Evolutionary conservation across 2,888 invertebrate species (phyloP), one percentile per base, ranked within the genome.

Genomic region (Priapulus caudatus): DNA sequence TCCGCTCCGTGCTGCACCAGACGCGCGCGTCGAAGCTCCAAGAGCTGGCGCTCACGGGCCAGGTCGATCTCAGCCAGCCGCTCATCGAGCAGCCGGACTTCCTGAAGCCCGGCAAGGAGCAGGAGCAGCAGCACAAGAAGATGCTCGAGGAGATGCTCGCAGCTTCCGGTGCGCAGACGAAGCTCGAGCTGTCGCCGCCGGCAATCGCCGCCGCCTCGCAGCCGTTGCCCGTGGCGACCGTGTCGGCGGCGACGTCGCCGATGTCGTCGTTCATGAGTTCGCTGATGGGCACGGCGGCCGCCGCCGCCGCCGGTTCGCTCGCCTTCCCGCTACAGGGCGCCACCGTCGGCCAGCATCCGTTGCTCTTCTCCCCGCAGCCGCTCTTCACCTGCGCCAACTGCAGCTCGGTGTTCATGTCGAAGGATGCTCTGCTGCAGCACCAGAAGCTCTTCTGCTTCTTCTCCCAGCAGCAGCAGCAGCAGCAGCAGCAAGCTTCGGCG

Each of bases 1-100:
- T 92, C 82, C 77, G 91, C 56, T 90, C 89, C 52, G 87, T 88
- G 45, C 72, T 87, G 54, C 89, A 89, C 75, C 90, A 90, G 74
- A 87, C 87, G n/a, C 76, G 87, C 61, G 85, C 88, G 53, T 83
- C 84, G 57, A 86, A 87, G 18, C 47, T 66, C 33, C 53, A 85
- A 68, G 88, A 89, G 71, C 78, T 88, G 59, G 86, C 87, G 47
- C 80, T 86, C 59, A 80, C 83, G 58, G 90, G 89, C 55, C 89
- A 90, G 72, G 81, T 90, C 60, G 89, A 91, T 72, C 76, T 88
- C 60, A 81, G 81, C 56, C 82, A 84, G 67, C 88, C 89, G 55
- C 75, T 91, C 62, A 86, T 90, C 62, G 91, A 91, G 72, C 88
- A 89, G 58, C 71, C 67, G 43, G 59, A 63, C 24, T 56, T 53